Percentiles rank a stretch among this genome's conserved stretches.
Evolutionary conservation across 23 tunicate genomes (phyloP).

Genomic region (Ascidia mentula): DNA sequence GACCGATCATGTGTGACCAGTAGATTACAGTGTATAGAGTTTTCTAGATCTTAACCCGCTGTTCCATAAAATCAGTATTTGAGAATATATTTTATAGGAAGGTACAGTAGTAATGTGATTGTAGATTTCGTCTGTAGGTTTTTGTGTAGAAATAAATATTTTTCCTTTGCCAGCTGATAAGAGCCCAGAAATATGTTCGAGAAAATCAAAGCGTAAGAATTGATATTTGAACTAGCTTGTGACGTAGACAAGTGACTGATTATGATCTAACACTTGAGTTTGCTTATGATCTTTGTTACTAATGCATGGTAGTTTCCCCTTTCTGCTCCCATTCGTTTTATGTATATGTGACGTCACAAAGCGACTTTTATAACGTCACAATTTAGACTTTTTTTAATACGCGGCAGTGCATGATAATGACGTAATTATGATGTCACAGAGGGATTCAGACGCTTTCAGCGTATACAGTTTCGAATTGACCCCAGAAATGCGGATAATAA

Average conservation of each 20-base stretch:
- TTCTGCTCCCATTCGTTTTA: background rate
- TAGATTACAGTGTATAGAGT: background rate
- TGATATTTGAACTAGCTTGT: background rate
- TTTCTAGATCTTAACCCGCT: no score
- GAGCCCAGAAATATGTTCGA: conserved; percentile 70
- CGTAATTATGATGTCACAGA: conserved; percentile 5
- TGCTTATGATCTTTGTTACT: conserved; percentile 9
- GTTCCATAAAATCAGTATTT: background rate
- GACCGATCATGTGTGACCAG: background rate
- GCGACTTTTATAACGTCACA: no score
- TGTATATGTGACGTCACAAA: background rate
- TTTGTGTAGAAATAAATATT: background rate
- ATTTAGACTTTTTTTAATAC: background rate
- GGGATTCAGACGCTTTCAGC: conserved; percentile 73
- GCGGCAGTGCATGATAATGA: background rate
- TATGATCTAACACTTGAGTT: background rate
- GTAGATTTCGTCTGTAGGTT: background rate
- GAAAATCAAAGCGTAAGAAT: conserved; percentile 49
- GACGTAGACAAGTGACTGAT: background rate
- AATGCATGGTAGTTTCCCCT: background rate
- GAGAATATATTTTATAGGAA: background rate
- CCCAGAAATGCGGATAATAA: conserved; percentile 54
- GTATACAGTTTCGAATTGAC: conserved; percentile 91
- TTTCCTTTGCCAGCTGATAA: conserved; percentile 43
- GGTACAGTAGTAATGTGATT: background rate